These are phyloP conservation scores for Heliconius cydno DNA, from an alignment of 2,888 invertebrate species.

Conservation along the genomic window DNA sequence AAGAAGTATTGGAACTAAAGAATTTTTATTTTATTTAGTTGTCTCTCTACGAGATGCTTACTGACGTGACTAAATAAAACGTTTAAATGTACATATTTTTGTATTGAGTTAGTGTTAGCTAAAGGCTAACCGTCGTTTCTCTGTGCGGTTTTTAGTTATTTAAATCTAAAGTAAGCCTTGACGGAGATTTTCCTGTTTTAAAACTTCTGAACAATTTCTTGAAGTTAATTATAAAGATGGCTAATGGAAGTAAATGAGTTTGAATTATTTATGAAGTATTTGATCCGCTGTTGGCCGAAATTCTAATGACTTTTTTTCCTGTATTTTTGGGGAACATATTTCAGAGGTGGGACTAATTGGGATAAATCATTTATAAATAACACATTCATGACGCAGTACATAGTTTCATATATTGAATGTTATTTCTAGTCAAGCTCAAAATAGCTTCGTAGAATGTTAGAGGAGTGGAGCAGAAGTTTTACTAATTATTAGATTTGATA, in stretches of 20 bases:
- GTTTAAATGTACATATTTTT: neutral
- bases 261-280: conserved; percentile 14
- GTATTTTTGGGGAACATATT: neutral
- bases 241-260: conserved; percentile 17
- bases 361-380: too few species aligned
- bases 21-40: too few species aligned
- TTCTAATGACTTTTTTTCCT: neutral
- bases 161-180: neutral
- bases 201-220: conserved; percentile 8
- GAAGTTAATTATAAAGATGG: conserved; percentile 14
- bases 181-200: neutral
- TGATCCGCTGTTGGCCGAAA: neutral
- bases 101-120: neutral
- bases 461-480: too few species aligned
- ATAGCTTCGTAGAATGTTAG: too few species aligned
- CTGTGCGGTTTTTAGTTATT: neutral
- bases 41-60: too few species aligned
- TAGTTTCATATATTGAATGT: too few species aligned
- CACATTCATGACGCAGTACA: too few species aligned
- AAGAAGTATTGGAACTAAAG: too few species aligned
- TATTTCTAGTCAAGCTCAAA: too few species aligned
- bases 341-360: too few species aligned
- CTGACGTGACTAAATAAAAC: too few species aligned
- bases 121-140: neutral
- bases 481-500: too few species aligned